A percentile compares a stretch with the other conserved stretches of the same genome.
Conservation (phyloP, 2,797 vertebrate genomes). For the Macroramphosus scolopax region DNA sequence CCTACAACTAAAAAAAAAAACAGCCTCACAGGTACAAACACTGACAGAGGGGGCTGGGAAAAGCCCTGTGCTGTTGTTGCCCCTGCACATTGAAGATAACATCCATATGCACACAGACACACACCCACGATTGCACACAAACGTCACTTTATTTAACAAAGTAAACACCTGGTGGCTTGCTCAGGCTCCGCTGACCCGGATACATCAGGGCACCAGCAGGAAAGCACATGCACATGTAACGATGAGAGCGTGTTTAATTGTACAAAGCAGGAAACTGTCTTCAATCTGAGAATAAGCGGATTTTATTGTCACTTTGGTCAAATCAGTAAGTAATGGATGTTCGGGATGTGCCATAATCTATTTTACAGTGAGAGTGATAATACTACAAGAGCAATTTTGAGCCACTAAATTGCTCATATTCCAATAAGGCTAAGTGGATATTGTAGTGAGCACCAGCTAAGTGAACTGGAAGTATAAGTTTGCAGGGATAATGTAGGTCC, state of each 20-base stretch:
- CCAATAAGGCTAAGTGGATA: no score
- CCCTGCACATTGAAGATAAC: conserved; percentile 20
- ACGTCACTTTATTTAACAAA: conserved; percentile 42
- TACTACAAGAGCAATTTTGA: no score
- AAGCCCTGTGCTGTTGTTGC: conserved; percentile 12
- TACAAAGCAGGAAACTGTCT: no score
- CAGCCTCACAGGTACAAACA: conserved; percentile 7
- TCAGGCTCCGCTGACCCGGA: conserved; percentile 43
- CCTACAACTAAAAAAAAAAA: conserved; percentile 6
- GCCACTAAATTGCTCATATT: no score
- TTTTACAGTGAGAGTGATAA: no score
- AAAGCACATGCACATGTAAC: conserved; percentile 24
- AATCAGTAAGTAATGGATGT: no score
- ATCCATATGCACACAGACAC: conserved; percentile 19
- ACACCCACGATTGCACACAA: conserved; percentile 5
- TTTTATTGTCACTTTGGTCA: no score
- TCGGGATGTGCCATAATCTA: no score
- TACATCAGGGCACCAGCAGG: conserved; percentile 31
- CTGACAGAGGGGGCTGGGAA: conserved; percentile 3
- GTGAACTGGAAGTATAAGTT: not conserved
- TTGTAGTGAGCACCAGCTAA: no score
- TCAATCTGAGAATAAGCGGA: no score
- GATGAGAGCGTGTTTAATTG: not conserved
- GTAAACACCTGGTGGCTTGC: conserved; percentile 53
- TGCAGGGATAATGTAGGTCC: not conserved